Conservation (phyloP, 2,888 invertebrate species). For the Drosophila maculinotata region DNA sequence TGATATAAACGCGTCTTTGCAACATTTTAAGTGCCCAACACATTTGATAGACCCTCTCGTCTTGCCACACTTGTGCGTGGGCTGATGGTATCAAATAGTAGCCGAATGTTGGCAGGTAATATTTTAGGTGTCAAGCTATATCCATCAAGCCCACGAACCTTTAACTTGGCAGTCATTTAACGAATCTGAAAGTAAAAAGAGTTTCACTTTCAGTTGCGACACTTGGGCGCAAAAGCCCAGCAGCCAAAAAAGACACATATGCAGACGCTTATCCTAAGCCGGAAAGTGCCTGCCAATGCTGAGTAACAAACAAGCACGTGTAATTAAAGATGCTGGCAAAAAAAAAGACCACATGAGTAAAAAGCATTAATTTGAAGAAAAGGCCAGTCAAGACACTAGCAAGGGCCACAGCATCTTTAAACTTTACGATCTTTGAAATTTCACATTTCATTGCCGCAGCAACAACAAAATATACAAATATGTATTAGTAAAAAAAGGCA, state of each 20-base stretch:
- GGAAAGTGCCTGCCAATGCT: constrained; percentile 46
- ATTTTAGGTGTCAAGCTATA: constrained; percentile 21
- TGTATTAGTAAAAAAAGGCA: constrained; percentile 63
- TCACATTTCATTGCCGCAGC: constrained; percentile 74
- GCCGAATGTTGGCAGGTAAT: neutral
- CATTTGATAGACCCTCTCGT: neutral
- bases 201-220: constrained; percentile 80
- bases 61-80: constrained; percentile 36
- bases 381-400: constrained; percentile 28
- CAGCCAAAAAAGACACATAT: constrained; percentile 8
- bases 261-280: constrained; percentile 26
- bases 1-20: constrained; percentile 11
- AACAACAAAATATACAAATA: constrained; percentile 56
- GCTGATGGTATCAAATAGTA: constrained; percentile 17
- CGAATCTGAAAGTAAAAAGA: constrained; percentile 62
- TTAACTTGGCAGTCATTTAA: constrained; percentile 33
- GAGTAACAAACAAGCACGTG: constrained; percentile 64
- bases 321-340: constrained; percentile 71
- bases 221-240: constrained; percentile 43
- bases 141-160: constrained; percentile 50
- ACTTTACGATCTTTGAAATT: constrained; percentile 77
- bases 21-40: constrained; percentile 6
- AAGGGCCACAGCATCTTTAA: constrained; percentile 59
- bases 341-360: constrained; percentile 43
- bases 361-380: constrained; percentile 51